Evolutionary conservation across 1,140 invertebrate species (phyloP).

Genomic region (Brachionus manjavacas): DNA sequence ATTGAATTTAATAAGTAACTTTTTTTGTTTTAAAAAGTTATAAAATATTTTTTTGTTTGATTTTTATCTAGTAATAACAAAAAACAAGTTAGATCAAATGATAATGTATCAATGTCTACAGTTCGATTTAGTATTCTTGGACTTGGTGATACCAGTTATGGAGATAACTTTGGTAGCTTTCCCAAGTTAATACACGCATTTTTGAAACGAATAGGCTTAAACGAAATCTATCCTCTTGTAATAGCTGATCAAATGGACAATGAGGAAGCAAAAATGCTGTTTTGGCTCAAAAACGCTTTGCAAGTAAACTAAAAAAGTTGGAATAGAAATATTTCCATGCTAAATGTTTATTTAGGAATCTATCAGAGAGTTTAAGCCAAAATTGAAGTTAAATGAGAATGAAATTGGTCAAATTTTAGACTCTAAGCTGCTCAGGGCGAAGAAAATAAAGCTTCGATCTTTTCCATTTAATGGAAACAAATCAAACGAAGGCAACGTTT

Average conservation of each 20-base stretch:
- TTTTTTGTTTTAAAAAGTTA: background rate
- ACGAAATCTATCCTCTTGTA: background rate
- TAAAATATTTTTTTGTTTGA: background rate
- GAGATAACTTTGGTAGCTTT: background rate
- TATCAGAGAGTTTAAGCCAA: background rate
- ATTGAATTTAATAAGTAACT: background rate
- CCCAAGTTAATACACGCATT: background rate
- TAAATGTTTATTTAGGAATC: background rate
- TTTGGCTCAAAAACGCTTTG: background rate
- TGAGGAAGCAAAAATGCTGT: background rate
- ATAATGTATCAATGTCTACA: slow-evolving; percentile 57
- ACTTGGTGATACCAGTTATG: background rate
- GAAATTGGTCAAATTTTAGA: background rate
- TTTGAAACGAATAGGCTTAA: background rate
- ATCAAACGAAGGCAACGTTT: background rate
- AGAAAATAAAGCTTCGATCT: background rate
- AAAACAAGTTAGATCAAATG: slow-evolving; percentile 43
- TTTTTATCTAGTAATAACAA: background rate
- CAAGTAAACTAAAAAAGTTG: background rate
- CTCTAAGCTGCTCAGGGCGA: background rate
- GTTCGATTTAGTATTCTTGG: slow-evolving; percentile 59
- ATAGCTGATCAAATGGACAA: background rate
- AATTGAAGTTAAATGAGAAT: background rate
- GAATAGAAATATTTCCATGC: background rate
- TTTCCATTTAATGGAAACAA: background rate